These are phyloP conservation scores for Nysson spinosus DNA, from an alignment of 2,888 invertebrate genomes.

Conservation along the genomic window DNA sequence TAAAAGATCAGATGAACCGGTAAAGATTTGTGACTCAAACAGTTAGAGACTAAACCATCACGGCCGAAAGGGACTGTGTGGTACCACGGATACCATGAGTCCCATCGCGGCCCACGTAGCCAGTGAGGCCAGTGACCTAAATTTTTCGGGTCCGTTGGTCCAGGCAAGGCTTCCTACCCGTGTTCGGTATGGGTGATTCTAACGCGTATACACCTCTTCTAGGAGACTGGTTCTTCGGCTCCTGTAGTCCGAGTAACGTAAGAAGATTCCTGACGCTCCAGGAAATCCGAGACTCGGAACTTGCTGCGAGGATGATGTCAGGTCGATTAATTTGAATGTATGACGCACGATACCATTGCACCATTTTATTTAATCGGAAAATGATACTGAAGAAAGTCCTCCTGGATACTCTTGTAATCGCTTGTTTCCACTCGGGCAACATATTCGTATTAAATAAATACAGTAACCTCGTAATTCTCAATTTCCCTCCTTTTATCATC, in stretches of 20 bases:
- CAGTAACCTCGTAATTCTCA: too few species aligned
- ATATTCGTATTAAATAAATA: too few species aligned
- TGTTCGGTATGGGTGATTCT: conserved; percentile 23
- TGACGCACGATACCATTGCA: conserved; percentile 1
- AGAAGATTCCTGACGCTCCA: conserved; percentile 31
- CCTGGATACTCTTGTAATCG: too few species aligned
- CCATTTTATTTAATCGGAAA: background rate
- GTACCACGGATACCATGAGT: conserved; percentile 18
- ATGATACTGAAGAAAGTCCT: too few species aligned
- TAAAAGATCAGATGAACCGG: conserved; percentile 27
- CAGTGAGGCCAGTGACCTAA: conserved; percentile 71
- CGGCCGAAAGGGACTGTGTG: conserved; percentile 33
- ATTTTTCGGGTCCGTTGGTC: conserved; percentile 68
- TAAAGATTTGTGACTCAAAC: conserved; percentile 29
- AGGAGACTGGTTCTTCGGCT: conserved; percentile 38
- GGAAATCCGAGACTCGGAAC: conserved; percentile 30
- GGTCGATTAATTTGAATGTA: conserved; percentile 10
- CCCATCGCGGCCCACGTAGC: conserved; percentile 52
- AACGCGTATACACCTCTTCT: conserved; percentile 22
- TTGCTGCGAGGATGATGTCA: background rate
- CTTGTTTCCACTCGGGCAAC: too few species aligned
- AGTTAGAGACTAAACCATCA: conserved; percentile 46
- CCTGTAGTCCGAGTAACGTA: conserved; percentile 27
- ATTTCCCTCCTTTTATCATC: too few species aligned
- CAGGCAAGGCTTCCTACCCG: conserved; percentile 48